These are phyloP conservation scores for Philereme vetulata DNA, from an alignment of 2,888 invertebrate genomes.

Conservation along the genomic window DNA sequence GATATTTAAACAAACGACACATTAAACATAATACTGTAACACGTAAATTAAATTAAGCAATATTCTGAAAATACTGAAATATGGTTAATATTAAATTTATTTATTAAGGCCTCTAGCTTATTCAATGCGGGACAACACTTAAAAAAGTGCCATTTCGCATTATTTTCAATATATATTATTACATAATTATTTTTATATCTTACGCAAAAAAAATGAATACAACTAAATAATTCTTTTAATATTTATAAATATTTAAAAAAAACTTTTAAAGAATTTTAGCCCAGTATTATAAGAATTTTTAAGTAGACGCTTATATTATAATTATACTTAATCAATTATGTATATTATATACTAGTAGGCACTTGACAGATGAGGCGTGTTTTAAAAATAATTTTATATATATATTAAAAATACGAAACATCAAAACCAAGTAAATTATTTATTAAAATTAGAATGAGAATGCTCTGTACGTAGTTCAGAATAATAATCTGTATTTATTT, in stretches of 20 bases:
- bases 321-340: conserved; percentile 25
- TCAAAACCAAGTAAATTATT: too few species aligned
- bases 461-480: too few species aligned
- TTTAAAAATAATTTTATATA: neutral
- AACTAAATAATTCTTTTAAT: neutral
- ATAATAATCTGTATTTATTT: too few species aligned
- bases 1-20: conserved; percentile 27
- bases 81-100: conserved; percentile 6
- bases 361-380: conserved; percentile 59
- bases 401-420: neutral
- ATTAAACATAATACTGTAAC: conserved; percentile 36
- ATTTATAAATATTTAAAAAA: conserved; percentile 11
- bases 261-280: neutral
- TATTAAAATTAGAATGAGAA: too few species aligned
- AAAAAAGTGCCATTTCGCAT: neutral
- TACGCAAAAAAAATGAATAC: too few species aligned
- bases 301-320: conserved; percentile 24
- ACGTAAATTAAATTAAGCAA: conserved; percentile 15
- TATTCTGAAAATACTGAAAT: conserved; percentile 24
- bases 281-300: conserved; percentile 16
- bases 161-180: neutral
- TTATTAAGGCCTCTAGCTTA: conserved; percentile 19
- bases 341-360: conserved; percentile 57
- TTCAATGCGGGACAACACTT: conserved; percentile 12
- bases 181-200: neutral